Percentiles rank a stretch among this genome's conserved stretches.
These are phyloP conservation scores for Apis mellifera DNA, from an alignment of 1,140 invertebrate species.

Conservation along the genomic window Amel_HAv3.1 CM009946.2:1091501-1092000, in stretches of 20 bases:
- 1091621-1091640: conserved; percentile 77
- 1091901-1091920: conserved; percentile 13
- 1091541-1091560: conserved; percentile 29
- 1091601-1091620: conserved; percentile 77
- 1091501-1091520: conserved; percentile 35
- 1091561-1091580: conserved; percentile 80
- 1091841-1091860: background rate
- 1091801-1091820: background rate
- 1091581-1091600: conserved; percentile 78
- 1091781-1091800: background rate
- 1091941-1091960: background rate
- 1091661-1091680: conserved; percentile 71
- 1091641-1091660: conserved; percentile 77
- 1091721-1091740: conserved; percentile 76
- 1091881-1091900: conserved; percentile 54
- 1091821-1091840: background rate
- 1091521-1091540: background rate
- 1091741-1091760: conserved; percentile 79
- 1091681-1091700: conserved; percentile 72
- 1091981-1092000: background rate
- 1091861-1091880: background rate
- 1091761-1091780: conserved; percentile 47
- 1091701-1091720: conserved; percentile 72
- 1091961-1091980: background rate
- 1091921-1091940: background rate